These are phyloP conservation scores for Misgurnus anguillicaudatus DNA, from an alignment of 2,113 vertebrate genomes.

Conservation along the genomic window DNA sequence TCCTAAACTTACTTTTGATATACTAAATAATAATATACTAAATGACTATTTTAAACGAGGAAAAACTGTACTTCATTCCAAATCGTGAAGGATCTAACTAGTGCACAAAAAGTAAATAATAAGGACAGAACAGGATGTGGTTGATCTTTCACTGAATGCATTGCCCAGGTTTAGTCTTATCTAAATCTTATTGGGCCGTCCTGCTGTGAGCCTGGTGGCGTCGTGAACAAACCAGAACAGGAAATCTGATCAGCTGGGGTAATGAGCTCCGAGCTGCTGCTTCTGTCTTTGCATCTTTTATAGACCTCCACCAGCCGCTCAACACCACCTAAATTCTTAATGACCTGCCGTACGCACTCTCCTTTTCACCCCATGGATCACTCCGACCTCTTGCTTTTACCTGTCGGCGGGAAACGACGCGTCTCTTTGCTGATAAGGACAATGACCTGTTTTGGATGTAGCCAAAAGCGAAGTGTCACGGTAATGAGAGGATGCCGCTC, in stretches of 20 bases:
- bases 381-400: conserved; percentile 27
- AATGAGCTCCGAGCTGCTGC: conserved; percentile 51
- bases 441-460: conserved; percentile 38
- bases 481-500: conserved; percentile 47
- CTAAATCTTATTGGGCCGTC: conserved; percentile 36
- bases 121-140: background rate
- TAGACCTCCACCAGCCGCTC: conserved; percentile 48
- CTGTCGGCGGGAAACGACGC: conserved; percentile 7
- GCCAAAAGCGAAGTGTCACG: conserved; percentile 17
- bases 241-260: conserved; percentile 55
- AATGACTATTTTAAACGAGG: background rate
- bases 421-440: conserved; percentile 38
- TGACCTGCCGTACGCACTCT: conserved; percentile 22
- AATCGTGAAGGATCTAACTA: background rate
- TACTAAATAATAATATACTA: too few species aligned
- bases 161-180: conserved; percentile 27
- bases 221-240: conserved; percentile 34
- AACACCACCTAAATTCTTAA: conserved; percentile 53
- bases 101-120: background rate
- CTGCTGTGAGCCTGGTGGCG: conserved; percentile 31
- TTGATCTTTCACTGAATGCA: conserved; percentile 21
- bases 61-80: background rate
- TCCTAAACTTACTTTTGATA: too few species aligned
- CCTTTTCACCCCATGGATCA: conserved; percentile 26
- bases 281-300: conserved; percentile 52